Evolutionary conservation across 2,797 vertebrate genomes (phyloP), one percentile per base, ranked within the genome.

Genomic region (Macroramphosus scolopax): DNA sequence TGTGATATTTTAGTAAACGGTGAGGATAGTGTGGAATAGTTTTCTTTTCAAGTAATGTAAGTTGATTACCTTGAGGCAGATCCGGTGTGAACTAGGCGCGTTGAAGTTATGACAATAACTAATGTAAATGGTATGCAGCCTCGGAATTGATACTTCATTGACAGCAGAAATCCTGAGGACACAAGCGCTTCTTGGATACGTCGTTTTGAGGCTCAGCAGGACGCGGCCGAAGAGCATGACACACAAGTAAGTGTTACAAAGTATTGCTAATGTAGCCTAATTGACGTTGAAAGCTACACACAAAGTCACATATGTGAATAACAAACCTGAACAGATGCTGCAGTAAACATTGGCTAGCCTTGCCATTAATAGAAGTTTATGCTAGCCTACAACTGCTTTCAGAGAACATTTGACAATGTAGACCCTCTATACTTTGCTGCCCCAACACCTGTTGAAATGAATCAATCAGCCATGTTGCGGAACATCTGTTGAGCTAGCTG

Each of bases 361-460:
- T 6, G 8, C 2, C 25, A 9, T 2, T 2, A 26, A 26, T 6
- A 26, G 6, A 9, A 26, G 8, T 6, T 6, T 9, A 6, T 7
- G 3, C 25, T 10, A 9, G n/a, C n/a, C n/a, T 6, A 5, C 5
- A 37, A 5, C 17, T 57, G 0, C 29, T 2, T 13, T 28, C 7
- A 4, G 7, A 6, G 7, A 5, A 20, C 2, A 16, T 14, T 6
- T 15, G 14, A 9, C 0, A 2, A 29, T 4, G n/a, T 39, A n/a
- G 17, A 40, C 10, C 9, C 16, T 20, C 5, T n/a, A n/a, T n/a
- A n/a, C n/a, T n/a, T n/a, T n/a, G n/a, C n/a, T n/a, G n/a, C n/a
- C n/a, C n/a, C 2, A 26, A 25, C 79, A 77, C 72, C 70, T 78
- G 81, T 77, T 70, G 53, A 38, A 33, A 17, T 44, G n/a, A 68